These are phyloP conservation scores for Drosophila tsacasi DNA, from an alignment of 1,140 invertebrate species.

Conservation along the genomic window DNA sequence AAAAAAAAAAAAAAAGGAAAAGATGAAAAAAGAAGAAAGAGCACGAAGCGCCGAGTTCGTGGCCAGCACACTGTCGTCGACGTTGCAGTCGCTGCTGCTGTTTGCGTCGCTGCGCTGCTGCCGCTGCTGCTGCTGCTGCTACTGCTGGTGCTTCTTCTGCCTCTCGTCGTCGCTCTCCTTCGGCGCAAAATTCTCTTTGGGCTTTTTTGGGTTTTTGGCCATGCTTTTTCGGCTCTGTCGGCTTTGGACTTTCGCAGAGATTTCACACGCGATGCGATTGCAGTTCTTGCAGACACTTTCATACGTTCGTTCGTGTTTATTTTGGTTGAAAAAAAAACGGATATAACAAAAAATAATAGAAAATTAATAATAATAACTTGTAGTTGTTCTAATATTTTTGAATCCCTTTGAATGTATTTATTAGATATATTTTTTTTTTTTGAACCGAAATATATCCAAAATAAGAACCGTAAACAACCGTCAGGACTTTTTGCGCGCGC, in stretches of 20 bases:
- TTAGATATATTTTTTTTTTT: not conserved
- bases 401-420: conserved; percentile 2
- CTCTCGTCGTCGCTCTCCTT: conserved; percentile 46
- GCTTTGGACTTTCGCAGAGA: conserved; percentile 85
- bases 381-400: conserved; percentile 7
- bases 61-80: conserved; percentile 8
- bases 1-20: not conserved
- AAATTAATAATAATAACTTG: not conserved
- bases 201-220: conserved; percentile 42
- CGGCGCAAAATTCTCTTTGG: conserved; percentile 43
- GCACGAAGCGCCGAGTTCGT: conserved; percentile 56
- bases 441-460: not conserved
- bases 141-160: conserved; percentile 11
- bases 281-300: conserved; percentile 85
- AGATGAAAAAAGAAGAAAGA: conserved; percentile 3
- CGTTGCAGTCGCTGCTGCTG: conserved; percentile 24
- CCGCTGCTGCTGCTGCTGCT: conserved; percentile 14
- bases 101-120: conserved; percentile 13
- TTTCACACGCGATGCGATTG: conserved; percentile 85
- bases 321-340: conserved; percentile 46
- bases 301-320: conserved; percentile 82
- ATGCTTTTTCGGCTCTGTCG: conserved; percentile 70
- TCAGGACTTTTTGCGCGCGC: conserved; percentile 17
- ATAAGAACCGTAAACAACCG: not conserved
- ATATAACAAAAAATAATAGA: conserved; percentile 30